These are phyloP conservation scores for Ophion ellenae DNA, from an alignment of 2,888 invertebrate genomes.

Conservation along the genomic window DNA sequence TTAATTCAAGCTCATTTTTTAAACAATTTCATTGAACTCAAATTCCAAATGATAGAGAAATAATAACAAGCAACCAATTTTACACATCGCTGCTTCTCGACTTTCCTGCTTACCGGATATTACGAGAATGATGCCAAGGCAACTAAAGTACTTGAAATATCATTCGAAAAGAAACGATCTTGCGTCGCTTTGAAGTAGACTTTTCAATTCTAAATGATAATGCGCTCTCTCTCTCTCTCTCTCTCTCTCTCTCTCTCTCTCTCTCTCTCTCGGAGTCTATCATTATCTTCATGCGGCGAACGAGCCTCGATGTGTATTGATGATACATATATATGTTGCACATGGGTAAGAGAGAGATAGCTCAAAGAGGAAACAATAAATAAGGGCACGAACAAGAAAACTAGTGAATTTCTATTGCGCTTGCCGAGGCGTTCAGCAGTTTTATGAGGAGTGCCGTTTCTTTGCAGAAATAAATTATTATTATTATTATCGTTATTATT, in stretches of 20 bases:
- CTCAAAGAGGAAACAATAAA: conserved; percentile 22
- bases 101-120: not conserved
- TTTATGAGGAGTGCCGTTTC: too few relatives aligned
- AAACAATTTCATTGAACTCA: not conserved
- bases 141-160: not conserved
- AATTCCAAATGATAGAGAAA: not conserved
- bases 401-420: too few relatives aligned
- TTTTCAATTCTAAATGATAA: conserved; percentile 12
- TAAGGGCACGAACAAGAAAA: not conserved
- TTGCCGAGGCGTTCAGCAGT: too few relatives aligned
- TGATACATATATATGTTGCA: not conserved
- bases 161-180: not conserved
- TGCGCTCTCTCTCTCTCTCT: conserved; percentile 10
- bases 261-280: conserved; percentile 1
- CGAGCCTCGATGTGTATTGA: conserved; percentile 12
- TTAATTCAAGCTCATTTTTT: too few relatives aligned
- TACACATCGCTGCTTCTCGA: not conserved
- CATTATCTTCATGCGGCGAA: conserved; percentile 5
- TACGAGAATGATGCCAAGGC: not conserved
- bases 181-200: not conserved
- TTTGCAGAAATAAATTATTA: too few relatives aligned
- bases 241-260: conserved; percentile 16
- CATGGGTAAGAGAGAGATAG: conserved; percentile 1
- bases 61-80: not conserved
- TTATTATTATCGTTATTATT: too few relatives aligned